A percentile compares a stretch with the other conserved stretches of the same genome.
These are phyloP conservation scores for Dynastes tityus DNA, from an alignment of 2,888 invertebrate species.

Conservation along the genomic window DNA sequence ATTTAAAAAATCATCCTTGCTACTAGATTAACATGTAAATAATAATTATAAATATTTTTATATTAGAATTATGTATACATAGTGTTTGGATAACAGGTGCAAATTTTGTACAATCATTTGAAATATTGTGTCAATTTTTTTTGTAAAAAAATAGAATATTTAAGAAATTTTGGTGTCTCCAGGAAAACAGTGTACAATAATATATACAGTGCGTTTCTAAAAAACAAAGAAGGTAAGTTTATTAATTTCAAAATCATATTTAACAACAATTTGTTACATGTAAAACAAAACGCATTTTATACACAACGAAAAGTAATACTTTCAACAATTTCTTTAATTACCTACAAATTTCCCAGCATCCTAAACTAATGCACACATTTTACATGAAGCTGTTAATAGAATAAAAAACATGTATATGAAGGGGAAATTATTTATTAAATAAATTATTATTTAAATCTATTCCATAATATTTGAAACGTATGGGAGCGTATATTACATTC, in stretches of 20 bases:
- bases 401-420: not conserved
- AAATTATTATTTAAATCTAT: not conserved
- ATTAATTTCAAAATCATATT: too few relatives aligned
- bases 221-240: not conserved
- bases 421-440: not conserved
- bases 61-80: not conserved
- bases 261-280: not conserved
- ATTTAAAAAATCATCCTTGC: not conserved
- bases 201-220: not conserved
- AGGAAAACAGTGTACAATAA: not conserved
- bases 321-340: not conserved
- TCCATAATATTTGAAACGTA: not conserved
- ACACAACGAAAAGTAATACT: not conserved
- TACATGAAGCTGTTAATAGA: not conserved
- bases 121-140: not conserved
- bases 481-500: not conserved
- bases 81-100: slow-evolving; percentile 40
- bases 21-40: not conserved
- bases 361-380: not conserved
- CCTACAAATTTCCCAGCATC: not conserved
- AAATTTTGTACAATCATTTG: slow-evolving; percentile 41
- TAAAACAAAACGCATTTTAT: not conserved
- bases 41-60: not conserved
- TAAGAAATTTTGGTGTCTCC: not conserved
- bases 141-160: slow-evolving; percentile 21